Evolutionary conservation across 1,140 invertebrate genomes (phyloP).

Genomic region (Drosophila subpulchrella): DNA sequence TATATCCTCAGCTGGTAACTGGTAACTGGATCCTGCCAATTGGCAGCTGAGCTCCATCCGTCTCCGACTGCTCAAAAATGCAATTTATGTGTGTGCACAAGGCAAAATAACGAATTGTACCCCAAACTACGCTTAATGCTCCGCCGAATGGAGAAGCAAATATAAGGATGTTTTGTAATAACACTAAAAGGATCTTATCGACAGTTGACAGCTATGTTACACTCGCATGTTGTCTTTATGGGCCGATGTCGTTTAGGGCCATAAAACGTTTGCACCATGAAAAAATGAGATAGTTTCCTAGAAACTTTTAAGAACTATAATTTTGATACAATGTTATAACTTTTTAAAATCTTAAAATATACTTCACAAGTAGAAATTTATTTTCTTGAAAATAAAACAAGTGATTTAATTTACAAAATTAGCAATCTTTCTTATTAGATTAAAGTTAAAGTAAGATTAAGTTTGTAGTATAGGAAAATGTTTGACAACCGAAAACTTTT

Average conservation of each 20-base stretch:
- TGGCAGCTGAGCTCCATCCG: slow-evolving; percentile 52
- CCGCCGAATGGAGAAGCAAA: slow-evolving; percentile 8
- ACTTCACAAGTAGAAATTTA: neutral
- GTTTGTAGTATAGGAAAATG: too few species aligned
- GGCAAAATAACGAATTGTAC: slow-evolving; percentile 76
- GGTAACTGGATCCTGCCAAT: slow-evolving; percentile 30
- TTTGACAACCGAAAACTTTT: too few species aligned
- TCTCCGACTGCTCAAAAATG: slow-evolving; percentile 76
- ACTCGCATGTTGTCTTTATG: slow-evolving; percentile 32
- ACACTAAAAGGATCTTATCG: slow-evolving; percentile 72
- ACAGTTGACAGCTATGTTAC: slow-evolving; percentile 31
- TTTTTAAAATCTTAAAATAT: neutral
- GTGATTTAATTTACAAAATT: too few species aligned
- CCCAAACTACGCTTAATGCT: slow-evolving; percentile 73
- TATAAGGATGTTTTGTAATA: slow-evolving; percentile 71
- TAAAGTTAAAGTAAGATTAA: too few species aligned
- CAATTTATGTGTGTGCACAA: slow-evolving; percentile 74
- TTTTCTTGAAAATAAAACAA: too few species aligned
- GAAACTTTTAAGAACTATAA: neutral
- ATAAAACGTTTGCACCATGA: slow-evolving; percentile 40
- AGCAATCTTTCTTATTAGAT: too few species aligned
- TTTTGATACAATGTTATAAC: too few species aligned
- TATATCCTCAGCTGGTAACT: slow-evolving; percentile 26
- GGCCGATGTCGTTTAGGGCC: slow-evolving; percentile 37
- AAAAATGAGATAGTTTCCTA: neutral